phyloP scores from a whole-genome alignment of 2,797 vertebrate species.

The Malacoraja senta region DNA sequence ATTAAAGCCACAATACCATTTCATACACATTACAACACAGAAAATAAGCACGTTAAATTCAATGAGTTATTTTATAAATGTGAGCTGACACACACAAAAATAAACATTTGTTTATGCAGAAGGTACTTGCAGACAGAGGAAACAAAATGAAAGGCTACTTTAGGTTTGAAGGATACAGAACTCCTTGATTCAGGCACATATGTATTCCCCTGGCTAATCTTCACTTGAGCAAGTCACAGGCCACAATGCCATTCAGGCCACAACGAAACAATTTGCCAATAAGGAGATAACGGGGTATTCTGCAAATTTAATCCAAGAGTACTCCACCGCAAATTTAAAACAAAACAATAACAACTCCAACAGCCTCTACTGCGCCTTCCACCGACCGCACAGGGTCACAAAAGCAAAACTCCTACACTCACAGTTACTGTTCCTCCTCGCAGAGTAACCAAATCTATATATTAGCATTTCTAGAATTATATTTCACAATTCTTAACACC shows the following conservation, averaged over 20 bases:
- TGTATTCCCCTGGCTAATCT: constrained; percentile 44
- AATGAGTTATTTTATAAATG: constrained; percentile 74
- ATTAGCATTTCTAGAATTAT: neutral
- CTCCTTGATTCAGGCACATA: constrained; percentile 79
- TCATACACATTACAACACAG: constrained; percentile 76
- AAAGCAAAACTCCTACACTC: neutral
- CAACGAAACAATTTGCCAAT: neutral
- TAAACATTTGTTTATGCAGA: constrained; percentile 64
- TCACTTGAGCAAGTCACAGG: constrained; percentile 18
- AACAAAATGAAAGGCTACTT: constrained; percentile 70
- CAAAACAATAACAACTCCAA: neutral
- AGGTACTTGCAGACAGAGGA: constrained; percentile 55
- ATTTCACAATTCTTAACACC: neutral
- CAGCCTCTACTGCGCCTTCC: neutral
- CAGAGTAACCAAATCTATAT: neutral
- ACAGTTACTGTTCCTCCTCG: too few species aligned
- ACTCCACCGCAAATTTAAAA: neutral
- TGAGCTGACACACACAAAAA: constrained; percentile 76
- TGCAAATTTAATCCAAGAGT: neutral
- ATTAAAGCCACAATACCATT: constrained; percentile 77
- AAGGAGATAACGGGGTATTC: neutral
- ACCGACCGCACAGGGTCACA: neutral
- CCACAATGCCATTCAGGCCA: neutral
- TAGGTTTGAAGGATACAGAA: constrained; percentile 71
- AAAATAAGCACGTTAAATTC: constrained; percentile 67